These are phyloP conservation scores for Crepidodera aurea DNA, from an alignment of 2,888 invertebrate species.

Conservation along the genomic window DNA sequence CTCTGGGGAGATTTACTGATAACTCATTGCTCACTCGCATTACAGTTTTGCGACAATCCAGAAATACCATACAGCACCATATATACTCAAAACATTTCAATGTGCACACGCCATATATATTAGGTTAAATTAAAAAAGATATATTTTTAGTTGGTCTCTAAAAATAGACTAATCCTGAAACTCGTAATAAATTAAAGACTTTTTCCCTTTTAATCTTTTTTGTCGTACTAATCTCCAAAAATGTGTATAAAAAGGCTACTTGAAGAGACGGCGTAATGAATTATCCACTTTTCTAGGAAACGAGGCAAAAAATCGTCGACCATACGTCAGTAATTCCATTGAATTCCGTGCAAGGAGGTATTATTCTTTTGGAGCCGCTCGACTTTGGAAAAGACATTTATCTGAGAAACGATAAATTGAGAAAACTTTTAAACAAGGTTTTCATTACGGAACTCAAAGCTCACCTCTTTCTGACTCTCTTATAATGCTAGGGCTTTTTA, in stretches of 20 bases:
- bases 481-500: slow-evolving; percentile 49
- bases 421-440: slow-evolving; percentile 59
- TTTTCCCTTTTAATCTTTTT: background rate
- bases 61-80: no score
- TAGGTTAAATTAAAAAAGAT: no score
- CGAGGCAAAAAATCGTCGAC: slow-evolving; percentile 28
- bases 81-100: no score
- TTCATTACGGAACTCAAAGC: slow-evolving; percentile 53
- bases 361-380: slow-evolving; percentile 53
- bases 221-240: background rate
- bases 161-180: no score
- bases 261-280: slow-evolving; percentile 18
- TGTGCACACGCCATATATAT: no score
- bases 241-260: background rate
- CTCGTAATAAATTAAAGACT: no score
- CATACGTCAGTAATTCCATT: slow-evolving; percentile 55
- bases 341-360: slow-evolving; percentile 53
- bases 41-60: no score
- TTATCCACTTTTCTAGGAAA: slow-evolving; percentile 22
- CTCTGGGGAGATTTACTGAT: no score
- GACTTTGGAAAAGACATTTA: slow-evolving; percentile 56
- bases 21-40: no score
- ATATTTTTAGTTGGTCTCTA: no score
- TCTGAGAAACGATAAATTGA: slow-evolving; percentile 55
- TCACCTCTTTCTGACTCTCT: slow-evolving; percentile 45